These are phyloP conservation scores for Trissolcus basalis DNA, from an alignment of 1,140 invertebrate species.

Conservation along the genomic window DNA sequence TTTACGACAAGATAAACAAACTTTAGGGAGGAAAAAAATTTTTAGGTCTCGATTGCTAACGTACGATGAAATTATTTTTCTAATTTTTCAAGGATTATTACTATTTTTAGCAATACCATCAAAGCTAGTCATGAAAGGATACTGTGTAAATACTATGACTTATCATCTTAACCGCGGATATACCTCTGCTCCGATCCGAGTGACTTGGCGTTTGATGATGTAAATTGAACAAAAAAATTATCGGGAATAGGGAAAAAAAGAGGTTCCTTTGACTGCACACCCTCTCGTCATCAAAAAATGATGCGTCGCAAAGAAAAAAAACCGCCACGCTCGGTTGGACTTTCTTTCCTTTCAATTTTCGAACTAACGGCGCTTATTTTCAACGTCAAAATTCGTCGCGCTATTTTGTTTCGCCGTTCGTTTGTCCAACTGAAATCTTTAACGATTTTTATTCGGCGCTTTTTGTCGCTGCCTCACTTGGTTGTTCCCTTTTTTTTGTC, in stretches of 20 bases:
- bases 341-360: constrained; percentile 52
- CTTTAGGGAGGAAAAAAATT: constrained; percentile 15
- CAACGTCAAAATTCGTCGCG: constrained; percentile 28
- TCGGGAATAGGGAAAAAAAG: not conserved
- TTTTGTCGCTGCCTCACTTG: constrained; percentile 7
- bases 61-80: constrained; percentile 44
- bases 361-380: constrained; percentile 44
- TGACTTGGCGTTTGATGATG: constrained; percentile 30
- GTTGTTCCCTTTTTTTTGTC: constrained; percentile 8
- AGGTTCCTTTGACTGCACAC: constrained; percentile 25
- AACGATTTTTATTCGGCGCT: constrained; percentile 12
- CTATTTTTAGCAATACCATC: constrained; percentile 41
- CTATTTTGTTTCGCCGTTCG: constrained; percentile 35
- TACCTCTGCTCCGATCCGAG: constrained; percentile 7
- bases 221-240: constrained; percentile 29
- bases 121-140: constrained; percentile 14
- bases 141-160: constrained; percentile 42
- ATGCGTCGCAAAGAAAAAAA: constrained; percentile 11
- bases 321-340: constrained; percentile 38
- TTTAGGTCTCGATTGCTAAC: constrained; percentile 1
- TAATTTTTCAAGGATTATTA: constrained; percentile 54
- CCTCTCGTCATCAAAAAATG: constrained; percentile 16
- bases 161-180: constrained; percentile 15
- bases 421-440: constrained; percentile 28
- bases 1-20: not conserved